Evolutionary conservation across 1,140 invertebrate genomes (phyloP), one percentile per base, ranked within the genome.

Genomic region (Apis dorsata): DNA sequence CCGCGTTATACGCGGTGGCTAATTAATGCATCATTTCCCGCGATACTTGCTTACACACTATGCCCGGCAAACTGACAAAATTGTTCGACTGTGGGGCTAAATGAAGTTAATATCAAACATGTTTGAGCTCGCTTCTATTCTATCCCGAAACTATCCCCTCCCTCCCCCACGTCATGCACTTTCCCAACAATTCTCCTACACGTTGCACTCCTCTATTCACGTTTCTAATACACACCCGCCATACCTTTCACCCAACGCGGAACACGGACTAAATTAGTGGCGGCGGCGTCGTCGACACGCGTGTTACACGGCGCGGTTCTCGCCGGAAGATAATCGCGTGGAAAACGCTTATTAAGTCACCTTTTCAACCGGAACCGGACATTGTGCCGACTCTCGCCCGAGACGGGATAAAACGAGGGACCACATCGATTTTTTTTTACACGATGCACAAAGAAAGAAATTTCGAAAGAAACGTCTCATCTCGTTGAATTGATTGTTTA

Each of bases 51-150:
- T 51, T 77, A 71, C 81, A 79, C 10, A 79, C 10, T 34, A 59
- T 59, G 3, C 28, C 49, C 80, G 49, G 65, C 57, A 71, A 83
- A 83, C 75, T 83, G 81, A 69, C 83, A 75, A 76, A 85, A 85
- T 57, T 81, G 79, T 74, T 81, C 83, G 79, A 74, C 65, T 85
- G 82, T 72, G 55, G 21, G 28, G 65, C 65, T 65, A 53, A 81
- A 85, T 53, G 79, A 85, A 81, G 83, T 85, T 85, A 81, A 85
- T 85, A 85, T 81, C 83, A 84, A 84, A 84, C 77, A 73, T 84
- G 70, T 84, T 84, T 59, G n/a, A 81, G 59, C 59, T 57, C 51
- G 28, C 55, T 73, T 21, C 60, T 74, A 55, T 81, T 81, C 79
- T 62, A 34, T 19, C 59, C 59, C 13, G 10, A 17, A 15, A 49